These are phyloP conservation scores for Lutraria lutraria DNA, from an alignment of 2,888 invertebrate genomes.

Conservation along the genomic window DNA sequence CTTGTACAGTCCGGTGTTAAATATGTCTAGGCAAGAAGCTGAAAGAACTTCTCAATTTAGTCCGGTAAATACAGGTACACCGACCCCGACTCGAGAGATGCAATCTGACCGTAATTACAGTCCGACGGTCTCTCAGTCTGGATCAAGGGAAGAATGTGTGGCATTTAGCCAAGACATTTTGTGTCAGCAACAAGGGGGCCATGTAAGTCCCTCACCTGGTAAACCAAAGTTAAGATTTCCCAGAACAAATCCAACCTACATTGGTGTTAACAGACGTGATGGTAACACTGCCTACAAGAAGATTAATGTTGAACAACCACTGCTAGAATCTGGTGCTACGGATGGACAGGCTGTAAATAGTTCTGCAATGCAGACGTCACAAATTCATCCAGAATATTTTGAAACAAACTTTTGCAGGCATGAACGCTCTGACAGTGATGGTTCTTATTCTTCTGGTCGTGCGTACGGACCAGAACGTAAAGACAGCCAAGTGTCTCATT, in stretches of 20 bases:
- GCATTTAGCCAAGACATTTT: constrained; percentile 84
- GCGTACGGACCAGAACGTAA: constrained; percentile 67
- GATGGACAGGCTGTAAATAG: constrained; percentile 58
- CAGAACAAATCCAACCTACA: constrained; percentile 86
- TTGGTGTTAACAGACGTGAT: constrained; percentile 81
- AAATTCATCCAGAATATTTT: constrained; percentile 75
- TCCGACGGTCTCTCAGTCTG: constrained; percentile 64
- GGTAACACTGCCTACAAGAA: constrained; percentile 80
- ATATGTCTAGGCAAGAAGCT: constrained; percentile 64
- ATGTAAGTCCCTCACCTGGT: constrained; percentile 76
- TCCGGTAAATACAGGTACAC: constrained; percentile 53
- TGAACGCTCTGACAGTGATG: constrained; percentile 85
- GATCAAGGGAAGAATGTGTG: constrained; percentile 76
- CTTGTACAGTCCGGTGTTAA: constrained; percentile 70
- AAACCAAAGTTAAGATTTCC: constrained; percentile 86
- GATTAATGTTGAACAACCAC: constrained; percentile 76
- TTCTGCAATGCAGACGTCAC: constrained; percentile 80
- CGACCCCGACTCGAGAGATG: constrained; percentile 60
- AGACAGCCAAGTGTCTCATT: constrained; percentile 80
- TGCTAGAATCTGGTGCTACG: constrained; percentile 69
- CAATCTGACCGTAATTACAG: constrained; percentile 71
- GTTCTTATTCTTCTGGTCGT: constrained; percentile 84
- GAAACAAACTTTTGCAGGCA: constrained; percentile 78
- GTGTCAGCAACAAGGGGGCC: constrained; percentile 76
- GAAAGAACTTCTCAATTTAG: constrained; percentile 62